A percentile compares a stretch with the other conserved stretches of the same genome.
Evolutionary conservation across 2,113 vertebrate genomes (phyloP).

Genomic region (Chaetops frenatus): DNA sequence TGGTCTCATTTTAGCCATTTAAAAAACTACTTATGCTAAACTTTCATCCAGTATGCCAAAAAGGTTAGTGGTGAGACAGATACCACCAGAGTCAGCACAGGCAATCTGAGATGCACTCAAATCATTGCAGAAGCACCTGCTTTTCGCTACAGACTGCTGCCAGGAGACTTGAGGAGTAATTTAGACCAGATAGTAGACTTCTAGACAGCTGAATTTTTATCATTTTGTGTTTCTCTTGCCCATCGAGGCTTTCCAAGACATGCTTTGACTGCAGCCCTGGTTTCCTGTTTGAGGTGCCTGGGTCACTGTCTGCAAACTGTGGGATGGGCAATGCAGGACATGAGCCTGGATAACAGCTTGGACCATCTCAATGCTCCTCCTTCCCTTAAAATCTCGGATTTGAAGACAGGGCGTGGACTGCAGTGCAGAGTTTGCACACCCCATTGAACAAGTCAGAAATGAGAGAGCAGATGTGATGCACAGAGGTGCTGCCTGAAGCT

Average conservation of each 20-base stretch:
- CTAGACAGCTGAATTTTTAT: neutral
- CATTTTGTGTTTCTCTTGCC: neutral
- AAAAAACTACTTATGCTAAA: neutral
- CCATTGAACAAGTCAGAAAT: neutral
- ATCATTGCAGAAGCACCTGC: neutral
- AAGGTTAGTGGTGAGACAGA: neutral
- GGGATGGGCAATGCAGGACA: neutral
- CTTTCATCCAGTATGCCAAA: neutral
- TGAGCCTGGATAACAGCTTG: neutral
- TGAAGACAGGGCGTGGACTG: neutral
- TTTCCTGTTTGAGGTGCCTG: neutral
- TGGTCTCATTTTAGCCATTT: neutral
- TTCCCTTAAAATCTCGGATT: neutral
- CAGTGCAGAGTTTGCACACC: neutral
- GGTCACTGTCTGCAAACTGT: neutral
- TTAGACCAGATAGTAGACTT: neutral
- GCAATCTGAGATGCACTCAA: neutral
- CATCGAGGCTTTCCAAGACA: neutral
- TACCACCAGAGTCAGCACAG: neutral
- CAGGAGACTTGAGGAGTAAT: neutral
- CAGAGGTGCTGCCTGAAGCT: conserved; percentile 10
- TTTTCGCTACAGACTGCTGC: neutral
- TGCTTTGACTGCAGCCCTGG: neutral
- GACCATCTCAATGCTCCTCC: neutral
- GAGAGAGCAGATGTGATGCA: neutral